Conservation (phyloP, 2,113 vertebrate genomes). For the Platycercus adscitus region DNA sequence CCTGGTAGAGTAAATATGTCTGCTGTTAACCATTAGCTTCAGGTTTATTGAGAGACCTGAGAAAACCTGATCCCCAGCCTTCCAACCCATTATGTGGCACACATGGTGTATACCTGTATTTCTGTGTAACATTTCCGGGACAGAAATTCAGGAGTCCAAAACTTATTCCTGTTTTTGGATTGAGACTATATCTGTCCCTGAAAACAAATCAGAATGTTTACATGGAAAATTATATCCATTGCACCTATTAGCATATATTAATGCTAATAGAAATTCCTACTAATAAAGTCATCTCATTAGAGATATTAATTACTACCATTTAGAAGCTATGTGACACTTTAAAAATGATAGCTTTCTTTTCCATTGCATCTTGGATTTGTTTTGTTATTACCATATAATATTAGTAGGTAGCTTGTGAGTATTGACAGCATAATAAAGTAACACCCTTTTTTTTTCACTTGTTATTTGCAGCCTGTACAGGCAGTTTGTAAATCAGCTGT, state of each 20-base stretch:
- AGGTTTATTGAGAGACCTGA: background rate
- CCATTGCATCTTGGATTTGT: background rate
- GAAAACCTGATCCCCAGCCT: background rate
- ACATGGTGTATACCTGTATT: background rate
- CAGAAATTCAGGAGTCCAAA: background rate
- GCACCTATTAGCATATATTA: background rate
- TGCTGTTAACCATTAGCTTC: conserved; percentile 54
- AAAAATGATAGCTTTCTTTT: conserved; percentile 3
- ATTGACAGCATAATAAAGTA: background rate
- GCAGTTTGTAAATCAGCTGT: background rate
- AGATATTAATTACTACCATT: background rate
- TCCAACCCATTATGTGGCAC: background rate
- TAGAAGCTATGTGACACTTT: conserved; percentile 2
- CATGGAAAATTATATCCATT: background rate
- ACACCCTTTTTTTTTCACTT: background rate
- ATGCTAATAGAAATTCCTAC: conserved; percentile 20
- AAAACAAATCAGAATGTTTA: background rate
- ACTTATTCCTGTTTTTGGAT: background rate
- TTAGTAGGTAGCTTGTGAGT: background rate
- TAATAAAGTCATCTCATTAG: conserved; percentile 6
- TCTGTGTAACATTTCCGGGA: rapidly evolving
- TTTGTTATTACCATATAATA: background rate
- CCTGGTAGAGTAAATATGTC: conserved; percentile 23
- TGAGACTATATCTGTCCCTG: background rate
- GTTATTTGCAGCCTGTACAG: background rate